Evolutionary conservation across 2,113 vertebrate species (phyloP), one percentile per base, ranked within the genome.

Genomic region (Hassar affinis): DNA sequence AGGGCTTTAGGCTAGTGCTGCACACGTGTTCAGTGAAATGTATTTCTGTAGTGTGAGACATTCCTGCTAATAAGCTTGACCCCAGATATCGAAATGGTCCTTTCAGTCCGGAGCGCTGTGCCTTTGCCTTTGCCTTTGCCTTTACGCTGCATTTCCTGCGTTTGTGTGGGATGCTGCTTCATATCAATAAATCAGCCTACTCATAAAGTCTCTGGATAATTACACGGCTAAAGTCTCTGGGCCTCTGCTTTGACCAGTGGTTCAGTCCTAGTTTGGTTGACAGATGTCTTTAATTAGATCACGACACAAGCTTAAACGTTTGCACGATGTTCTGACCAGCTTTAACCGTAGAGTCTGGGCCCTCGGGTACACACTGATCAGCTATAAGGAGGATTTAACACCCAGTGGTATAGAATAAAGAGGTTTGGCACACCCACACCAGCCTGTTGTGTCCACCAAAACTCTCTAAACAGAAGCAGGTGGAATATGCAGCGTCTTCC

Each of bases 271-370:
- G 61, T 82, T 47, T 42, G 4, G 15, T 35, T 61, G 79, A 22
- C 89, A 87, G 87, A 88, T 88, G 82, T 88, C 42, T 89, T 88
- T 90, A 87, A 89, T 88, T 89, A 86, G 88, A 85, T 91, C 61
- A 90, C 74, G 62, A 79, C 62, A 7, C 68, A 62, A 77, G 71
- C 82, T 86, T 75, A 89, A 90, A 92, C 85, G 88, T 88, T 91
- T 88, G 74, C 27, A 15, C 79, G 57, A 66, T n/a, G 52, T 83
- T 76, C 54, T 80, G 79, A 66, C 4, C 35, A 57, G 49, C 47
- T 75, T 52, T 3, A 30, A 27, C 27, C 51, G 9, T 56, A 52
- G 33, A 14, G 17, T 51, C 10, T 15, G 25, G 14, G 4, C 25
- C 38, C 51, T 56, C 52, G 30, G 1, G 8, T 33, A 27, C 18